Percentiles rank a stretch among this genome's conserved stretches.
phyloP scores from a whole-genome alignment of 2,113 vertebrate species.

The Morone chrysops region DNA sequence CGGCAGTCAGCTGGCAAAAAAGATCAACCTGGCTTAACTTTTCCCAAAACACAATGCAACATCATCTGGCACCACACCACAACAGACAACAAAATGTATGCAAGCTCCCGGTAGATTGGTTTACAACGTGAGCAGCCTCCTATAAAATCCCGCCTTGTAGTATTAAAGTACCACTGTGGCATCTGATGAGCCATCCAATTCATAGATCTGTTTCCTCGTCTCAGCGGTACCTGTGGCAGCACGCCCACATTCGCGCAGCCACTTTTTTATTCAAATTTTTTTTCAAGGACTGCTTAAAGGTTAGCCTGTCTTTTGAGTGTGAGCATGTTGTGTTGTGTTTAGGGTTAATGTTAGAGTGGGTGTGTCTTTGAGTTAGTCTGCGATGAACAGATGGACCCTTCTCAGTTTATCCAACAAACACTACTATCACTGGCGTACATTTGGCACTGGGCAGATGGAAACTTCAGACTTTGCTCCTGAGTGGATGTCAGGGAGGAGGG shows the following conservation, averaged over 20 bases:
- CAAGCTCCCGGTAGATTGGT: not conserved
- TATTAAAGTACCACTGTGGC: not conserved
- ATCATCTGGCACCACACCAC: not conserved
- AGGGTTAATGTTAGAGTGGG: slow-evolving; percentile 30
- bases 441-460: slow-evolving; percentile 54
- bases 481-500: slow-evolving; percentile 7
- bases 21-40: not conserved
- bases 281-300: not conserved
- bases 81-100: not conserved
- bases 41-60: not conserved
- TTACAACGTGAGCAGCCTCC: not conserved
- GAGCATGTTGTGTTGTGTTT: not conserved
- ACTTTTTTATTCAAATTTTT: not conserved
- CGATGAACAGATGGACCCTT: slow-evolving; percentile 52
- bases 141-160: not conserved
- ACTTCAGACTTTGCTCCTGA: slow-evolving; percentile 33
- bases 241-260: not conserved
- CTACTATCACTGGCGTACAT: slow-evolving; percentile 22
- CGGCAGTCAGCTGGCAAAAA: not conserved
- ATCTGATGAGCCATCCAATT: not conserved
- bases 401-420: slow-evolving; percentile 55
- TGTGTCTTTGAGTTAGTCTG: slow-evolving; percentile 33
- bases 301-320: slow-evolving; percentile 2
- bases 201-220: not conserved
- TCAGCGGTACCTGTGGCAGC: not conserved